A percentile compares a stretch with the other conserved stretches of the same genome.
phyloP scores from a whole-genome alignment of 2,797 vertebrate species.

The Pempheris klunzingeri region DNA sequence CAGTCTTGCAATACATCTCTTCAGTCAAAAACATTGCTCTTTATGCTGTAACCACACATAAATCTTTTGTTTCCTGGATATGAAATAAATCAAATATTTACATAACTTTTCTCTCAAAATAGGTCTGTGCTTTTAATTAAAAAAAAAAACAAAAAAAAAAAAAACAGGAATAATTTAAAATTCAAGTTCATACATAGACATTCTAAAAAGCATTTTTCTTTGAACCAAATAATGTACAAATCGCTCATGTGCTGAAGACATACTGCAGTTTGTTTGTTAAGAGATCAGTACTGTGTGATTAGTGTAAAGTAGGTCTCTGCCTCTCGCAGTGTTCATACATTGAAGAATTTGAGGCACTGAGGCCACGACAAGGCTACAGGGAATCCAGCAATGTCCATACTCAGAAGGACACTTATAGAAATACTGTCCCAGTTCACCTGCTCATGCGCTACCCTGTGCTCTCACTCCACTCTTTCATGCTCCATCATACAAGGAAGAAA shows the following conservation, averaged over 20 bases:
- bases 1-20: slow-evolving; percentile 68
- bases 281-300: slow-evolving; percentile 72
- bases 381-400: slow-evolving; percentile 74
- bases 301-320: slow-evolving; percentile 69
- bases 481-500: slow-evolving; percentile 46
- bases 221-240: slow-evolving; percentile 80
- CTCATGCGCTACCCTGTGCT: slow-evolving; percentile 72
- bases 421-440: slow-evolving; percentile 68
- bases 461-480: slow-evolving; percentile 28
- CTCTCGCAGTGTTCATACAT: slow-evolving; percentile 61
- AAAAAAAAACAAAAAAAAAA: slow-evolving; percentile 69
- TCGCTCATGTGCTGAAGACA: slow-evolving; percentile 85
- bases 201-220: slow-evolving; percentile 80
- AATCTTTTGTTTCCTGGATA: slow-evolving; percentile 77
- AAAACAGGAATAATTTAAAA: slow-evolving; percentile 87
- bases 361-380: slow-evolving; percentile 76
- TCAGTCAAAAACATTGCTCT: slow-evolving; percentile 74
- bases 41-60: slow-evolving; percentile 73
- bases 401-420: slow-evolving; percentile 78
- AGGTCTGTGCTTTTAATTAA: slow-evolving; percentile 87
- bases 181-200: slow-evolving; percentile 89
- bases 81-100: slow-evolving; percentile 86
- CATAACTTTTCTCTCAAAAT: slow-evolving; percentile 82
- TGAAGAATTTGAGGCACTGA: slow-evolving; percentile 73
- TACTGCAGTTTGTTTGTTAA: slow-evolving; percentile 80